Evolutionary conservation across 2,113 vertebrate species (phyloP).

Genomic region (Tetraodon nigroviridis): DNA sequence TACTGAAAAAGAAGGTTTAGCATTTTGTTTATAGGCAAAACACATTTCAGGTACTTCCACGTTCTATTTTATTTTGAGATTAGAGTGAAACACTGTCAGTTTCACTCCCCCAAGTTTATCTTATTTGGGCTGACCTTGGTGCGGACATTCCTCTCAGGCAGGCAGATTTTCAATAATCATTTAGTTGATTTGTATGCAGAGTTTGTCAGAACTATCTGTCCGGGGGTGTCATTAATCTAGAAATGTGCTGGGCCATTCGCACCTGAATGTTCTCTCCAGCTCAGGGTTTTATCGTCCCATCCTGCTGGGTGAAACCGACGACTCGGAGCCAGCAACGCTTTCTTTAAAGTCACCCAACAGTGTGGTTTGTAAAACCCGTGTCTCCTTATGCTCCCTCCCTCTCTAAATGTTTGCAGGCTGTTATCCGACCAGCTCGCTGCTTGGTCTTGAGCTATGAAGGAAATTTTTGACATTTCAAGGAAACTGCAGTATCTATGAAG

Average conservation of each 20-base stretch:
- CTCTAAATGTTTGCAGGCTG: neutral
- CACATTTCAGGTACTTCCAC: neutral
- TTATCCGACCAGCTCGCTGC: slow-evolving; percentile 3
- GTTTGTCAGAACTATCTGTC: neutral
- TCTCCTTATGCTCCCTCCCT: slow-evolving; percentile 26
- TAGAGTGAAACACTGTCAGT: neutral
- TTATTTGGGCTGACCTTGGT: neutral
- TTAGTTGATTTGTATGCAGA: neutral
- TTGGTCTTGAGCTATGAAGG: slow-evolving; percentile 1
- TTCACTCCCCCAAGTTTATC: neutral
- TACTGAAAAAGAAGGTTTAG: neutral
- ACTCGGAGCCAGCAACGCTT: neutral
- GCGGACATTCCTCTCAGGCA: neutral
- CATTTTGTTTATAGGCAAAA: neutral
- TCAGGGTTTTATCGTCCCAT: neutral
- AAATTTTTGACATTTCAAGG: neutral
- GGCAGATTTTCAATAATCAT: neutral
- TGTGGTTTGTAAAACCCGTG: neutral
- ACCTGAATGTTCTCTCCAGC: neutral
- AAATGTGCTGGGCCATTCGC: neutral
- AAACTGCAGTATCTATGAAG: neutral
- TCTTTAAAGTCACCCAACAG: neutral
- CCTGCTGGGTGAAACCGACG: neutral
- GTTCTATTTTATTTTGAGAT: neutral
- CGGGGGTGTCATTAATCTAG: neutral